Conservation (phyloP, 2,888 invertebrate genomes). For the Eilema caniola region DNA sequence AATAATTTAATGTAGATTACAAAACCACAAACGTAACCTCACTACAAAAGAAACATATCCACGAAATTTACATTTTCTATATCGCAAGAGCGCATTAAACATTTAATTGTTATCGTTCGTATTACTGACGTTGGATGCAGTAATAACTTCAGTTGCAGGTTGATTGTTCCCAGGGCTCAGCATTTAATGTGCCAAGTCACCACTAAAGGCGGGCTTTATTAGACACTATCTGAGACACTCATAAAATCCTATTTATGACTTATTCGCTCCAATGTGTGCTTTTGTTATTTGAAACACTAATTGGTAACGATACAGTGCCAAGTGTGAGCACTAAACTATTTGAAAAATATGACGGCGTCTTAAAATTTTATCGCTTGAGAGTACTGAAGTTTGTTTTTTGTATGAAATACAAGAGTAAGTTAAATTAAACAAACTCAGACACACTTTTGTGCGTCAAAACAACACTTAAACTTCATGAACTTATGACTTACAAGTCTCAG, state of each 20-base stretch:
- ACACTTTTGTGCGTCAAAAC: conserved; percentile 16
- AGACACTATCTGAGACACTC: conserved; percentile 65
- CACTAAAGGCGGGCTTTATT: conserved; percentile 71
- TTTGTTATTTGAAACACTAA: conserved; percentile 61
- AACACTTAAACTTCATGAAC: conserved; percentile 15
- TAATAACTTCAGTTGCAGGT: conserved; percentile 34
- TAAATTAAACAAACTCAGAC: background rate
- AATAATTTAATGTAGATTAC: no score
- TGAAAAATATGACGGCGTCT: conserved; percentile 7
- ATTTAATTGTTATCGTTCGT: conserved; percentile 24
- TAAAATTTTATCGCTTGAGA: conserved; percentile 4
- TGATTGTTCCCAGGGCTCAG: conserved; percentile 41
- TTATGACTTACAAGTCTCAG: conserved; percentile 20
- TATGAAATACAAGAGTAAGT: background rate
- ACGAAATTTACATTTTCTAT: conserved; percentile 16
- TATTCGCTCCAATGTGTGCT: conserved; percentile 61
- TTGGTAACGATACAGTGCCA: conserved; percentile 64
- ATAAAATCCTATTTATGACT: conserved; percentile 72
- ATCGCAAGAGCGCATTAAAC: conserved; percentile 8
- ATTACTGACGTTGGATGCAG: conserved; percentile 20
- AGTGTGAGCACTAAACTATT: conserved; percentile 9
- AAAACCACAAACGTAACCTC: background rate
- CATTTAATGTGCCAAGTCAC: conserved; percentile 64
- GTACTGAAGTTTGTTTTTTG: background rate
- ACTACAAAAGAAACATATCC: conserved; percentile 19